These are phyloP conservation scores for Polypedilum pembai DNA, from an alignment of 1,140 invertebrate genomes.

Conservation along the genomic window DNA sequence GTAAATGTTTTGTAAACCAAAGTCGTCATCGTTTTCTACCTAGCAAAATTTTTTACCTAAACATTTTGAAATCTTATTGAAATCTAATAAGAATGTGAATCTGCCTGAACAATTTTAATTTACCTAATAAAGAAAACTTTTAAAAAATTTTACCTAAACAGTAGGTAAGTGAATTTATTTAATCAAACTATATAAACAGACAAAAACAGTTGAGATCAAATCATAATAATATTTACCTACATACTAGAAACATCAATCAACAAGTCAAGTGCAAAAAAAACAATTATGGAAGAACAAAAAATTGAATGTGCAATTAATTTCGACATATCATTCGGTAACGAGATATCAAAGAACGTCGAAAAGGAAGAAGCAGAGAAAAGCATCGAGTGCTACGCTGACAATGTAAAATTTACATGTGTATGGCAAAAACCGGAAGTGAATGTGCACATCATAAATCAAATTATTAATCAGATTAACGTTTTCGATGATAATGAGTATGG, in stretches of 20 bases:
- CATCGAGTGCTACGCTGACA: constrained; percentile 6
- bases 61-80: too few relatives aligned
- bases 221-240: background rate
- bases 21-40: too few relatives aligned
- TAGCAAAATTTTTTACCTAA: too few relatives aligned
- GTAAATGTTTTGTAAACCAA: too few relatives aligned
- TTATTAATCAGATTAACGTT: constrained; percentile 6
- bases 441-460: background rate
- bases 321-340: background rate
- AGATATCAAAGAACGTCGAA: too few relatives aligned
- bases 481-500: background rate
- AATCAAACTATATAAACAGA: too few relatives aligned
- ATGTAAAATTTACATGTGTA: constrained; percentile 8
- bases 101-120: too few relatives aligned
- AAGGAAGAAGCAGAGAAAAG: background rate
- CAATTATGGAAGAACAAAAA: background rate
- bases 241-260: background rate
- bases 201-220: too few relatives aligned
- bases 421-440: constrained; percentile 1
- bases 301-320: background rate
- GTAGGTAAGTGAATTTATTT: too few relatives aligned
- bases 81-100: too few relatives aligned
- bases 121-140: too few relatives aligned
- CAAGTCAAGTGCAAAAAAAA: background rate
- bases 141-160: too few relatives aligned